Evolutionary conservation across 92 coral and sea anemone genomes (phyloP).

Genomic region (Porites cylindrica): DNA sequence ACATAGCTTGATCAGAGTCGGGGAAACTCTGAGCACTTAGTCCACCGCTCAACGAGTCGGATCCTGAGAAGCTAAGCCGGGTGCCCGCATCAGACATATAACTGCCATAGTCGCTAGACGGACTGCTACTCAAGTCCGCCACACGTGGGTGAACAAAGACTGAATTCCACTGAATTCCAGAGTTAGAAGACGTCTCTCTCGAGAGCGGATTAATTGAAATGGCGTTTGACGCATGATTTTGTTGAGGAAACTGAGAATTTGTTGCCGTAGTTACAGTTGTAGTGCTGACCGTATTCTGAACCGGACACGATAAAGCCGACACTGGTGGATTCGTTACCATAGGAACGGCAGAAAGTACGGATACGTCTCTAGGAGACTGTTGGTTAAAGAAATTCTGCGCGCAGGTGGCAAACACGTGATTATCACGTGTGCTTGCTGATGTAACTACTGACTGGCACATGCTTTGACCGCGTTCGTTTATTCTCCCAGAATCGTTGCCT

Average conservation of each 20-base stretch:
- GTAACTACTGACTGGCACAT: conserved; percentile 24
- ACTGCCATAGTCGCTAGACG: conserved; percentile 84
- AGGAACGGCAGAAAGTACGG: conserved; percentile 45
- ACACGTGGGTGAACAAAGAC: conserved; percentile 37
- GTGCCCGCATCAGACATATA: conserved; percentile 76
- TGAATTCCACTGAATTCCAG: conserved; percentile 49
- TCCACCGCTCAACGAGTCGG: conserved; percentile 68
- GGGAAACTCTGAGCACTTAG: conserved; percentile 42
- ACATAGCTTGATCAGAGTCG: conserved; percentile 47
- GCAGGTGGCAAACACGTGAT: conserved; percentile 40
- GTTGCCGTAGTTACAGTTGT: conserved; percentile 10
- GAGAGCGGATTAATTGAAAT: conserved; percentile 23
- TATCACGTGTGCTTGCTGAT: conserved; percentile 1
- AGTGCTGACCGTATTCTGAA: conserved; percentile 14
- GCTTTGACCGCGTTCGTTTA: neutral
- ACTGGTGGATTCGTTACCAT: conserved; percentile 29
- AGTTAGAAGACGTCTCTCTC: conserved; percentile 1
- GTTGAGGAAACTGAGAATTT: conserved; percentile 27
- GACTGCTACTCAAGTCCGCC: conserved; percentile 67
- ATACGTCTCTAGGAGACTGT: conserved; percentile 49
- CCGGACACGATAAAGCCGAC: conserved; percentile 39
- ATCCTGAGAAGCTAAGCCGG: conserved; percentile 66
- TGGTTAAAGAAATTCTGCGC: conserved; percentile 9
- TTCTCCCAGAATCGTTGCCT: conserved; percentile 19
- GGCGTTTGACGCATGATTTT: conserved; percentile 32